Evolutionary conservation across 2,888 invertebrate genomes (phyloP).

Genomic region (Drosophila silvestris): DNA sequence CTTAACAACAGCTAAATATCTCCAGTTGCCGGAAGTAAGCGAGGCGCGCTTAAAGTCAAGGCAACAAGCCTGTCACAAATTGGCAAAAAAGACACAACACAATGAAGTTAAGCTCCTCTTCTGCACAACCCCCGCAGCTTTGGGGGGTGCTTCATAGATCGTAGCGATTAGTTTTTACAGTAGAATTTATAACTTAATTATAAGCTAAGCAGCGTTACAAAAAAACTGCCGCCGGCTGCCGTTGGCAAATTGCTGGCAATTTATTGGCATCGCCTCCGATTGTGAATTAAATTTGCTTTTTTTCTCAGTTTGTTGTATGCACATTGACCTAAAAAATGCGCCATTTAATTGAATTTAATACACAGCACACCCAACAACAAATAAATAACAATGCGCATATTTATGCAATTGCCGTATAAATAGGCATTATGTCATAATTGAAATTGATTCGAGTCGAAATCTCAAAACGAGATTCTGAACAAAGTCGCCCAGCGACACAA

Average conservation of each 20-base stretch:
- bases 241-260: slow-evolving; percentile 64
- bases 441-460: slow-evolving; percentile 21
- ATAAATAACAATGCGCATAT: slow-evolving; percentile 32
- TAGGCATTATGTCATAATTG: slow-evolving; percentile 72
- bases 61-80: slow-evolving; percentile 40
- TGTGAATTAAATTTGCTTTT: slow-evolving; percentile 33
- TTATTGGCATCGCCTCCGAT: slow-evolving; percentile 52
- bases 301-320: slow-evolving; percentile 26
- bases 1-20: slow-evolving; percentile 41
- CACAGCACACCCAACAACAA: slow-evolving; percentile 22
- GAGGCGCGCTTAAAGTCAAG: slow-evolving; percentile 45
- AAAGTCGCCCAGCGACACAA: slow-evolving; percentile 6
- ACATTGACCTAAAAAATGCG: slow-evolving; percentile 68
- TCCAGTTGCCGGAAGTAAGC: slow-evolving; percentile 52
- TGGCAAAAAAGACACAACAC: slow-evolving; percentile 9
- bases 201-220: slow-evolving; percentile 69
- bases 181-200: slow-evolving; percentile 79
- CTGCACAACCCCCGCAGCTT: background rate
- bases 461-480: slow-evolving; percentile 30
- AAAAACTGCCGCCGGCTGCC: slow-evolving; percentile 42
- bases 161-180: slow-evolving; percentile 51
- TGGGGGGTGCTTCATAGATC: slow-evolving; percentile 72
- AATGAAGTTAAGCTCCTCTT: background rate
- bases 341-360: slow-evolving; percentile 59
- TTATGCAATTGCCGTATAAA: slow-evolving; percentile 50